These are phyloP conservation scores for Channa maculata DNA, from an alignment of 2,113 vertebrate species.

Conservation along the genomic window DNA sequence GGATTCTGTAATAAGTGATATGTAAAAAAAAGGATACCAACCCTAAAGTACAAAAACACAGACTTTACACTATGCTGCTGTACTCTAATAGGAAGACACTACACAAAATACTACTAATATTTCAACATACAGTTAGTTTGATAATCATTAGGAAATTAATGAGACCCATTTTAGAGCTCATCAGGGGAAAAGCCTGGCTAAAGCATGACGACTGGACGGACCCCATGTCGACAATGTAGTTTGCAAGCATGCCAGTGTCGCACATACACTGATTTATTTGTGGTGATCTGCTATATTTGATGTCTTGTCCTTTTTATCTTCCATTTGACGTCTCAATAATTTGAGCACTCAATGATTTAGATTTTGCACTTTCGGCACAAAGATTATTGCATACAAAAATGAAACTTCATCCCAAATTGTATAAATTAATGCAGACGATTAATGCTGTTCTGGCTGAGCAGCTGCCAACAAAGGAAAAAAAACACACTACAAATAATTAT, in stretches of 20 bases:
- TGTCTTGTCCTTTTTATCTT: neutral
- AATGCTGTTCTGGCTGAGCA: neutral
- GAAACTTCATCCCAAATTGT: too few species aligned
- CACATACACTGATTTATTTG: constrained; percentile 17
- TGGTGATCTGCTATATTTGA: neutral
- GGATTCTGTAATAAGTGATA: neutral
- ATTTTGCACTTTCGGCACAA: too few species aligned
- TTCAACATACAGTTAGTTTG: neutral
- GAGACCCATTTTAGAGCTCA: neutral
- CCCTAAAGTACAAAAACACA: constrained; percentile 22
- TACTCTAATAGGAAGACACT: neutral
- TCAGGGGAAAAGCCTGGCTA: constrained; percentile 3
- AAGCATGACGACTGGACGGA: neutral
- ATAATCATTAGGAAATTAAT: neutral
- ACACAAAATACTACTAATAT: constrained; percentile 9
- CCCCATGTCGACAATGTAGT: constrained; percentile 10
- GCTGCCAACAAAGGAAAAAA: neutral
- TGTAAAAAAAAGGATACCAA: neutral
- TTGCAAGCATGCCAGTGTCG: constrained; percentile 8
- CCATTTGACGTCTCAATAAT: neutral
- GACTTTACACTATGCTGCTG: neutral
- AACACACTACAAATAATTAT: constrained; percentile 45
- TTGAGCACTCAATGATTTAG: too few species aligned
- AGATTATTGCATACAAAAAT: too few species aligned
- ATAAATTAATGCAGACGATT: neutral